These are phyloP conservation scores for Coryphaenoides rupestris DNA, from an alignment of 2,113 vertebrate species.

Conservation along the genomic window DNA sequence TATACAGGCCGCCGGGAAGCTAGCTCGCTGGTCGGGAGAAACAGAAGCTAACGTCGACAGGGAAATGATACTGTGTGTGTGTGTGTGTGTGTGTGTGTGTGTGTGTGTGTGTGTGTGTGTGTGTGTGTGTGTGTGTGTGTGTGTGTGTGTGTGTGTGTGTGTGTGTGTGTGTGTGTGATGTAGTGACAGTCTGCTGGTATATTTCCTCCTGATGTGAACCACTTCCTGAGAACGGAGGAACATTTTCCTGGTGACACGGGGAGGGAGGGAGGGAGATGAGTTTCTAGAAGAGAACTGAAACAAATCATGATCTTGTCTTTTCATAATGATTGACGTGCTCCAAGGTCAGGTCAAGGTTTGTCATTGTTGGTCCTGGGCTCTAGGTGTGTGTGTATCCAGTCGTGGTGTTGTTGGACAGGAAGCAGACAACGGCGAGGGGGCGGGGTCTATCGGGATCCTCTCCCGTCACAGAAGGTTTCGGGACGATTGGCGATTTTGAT, in stretches of 20 bases:
- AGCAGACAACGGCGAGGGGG: too few relatives aligned
- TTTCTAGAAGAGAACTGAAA: too few relatives aligned
- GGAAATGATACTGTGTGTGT: background rate
- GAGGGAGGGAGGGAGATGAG: background rate
- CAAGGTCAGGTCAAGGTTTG: too few relatives aligned
- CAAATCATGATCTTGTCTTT: too few relatives aligned
- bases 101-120: background rate
- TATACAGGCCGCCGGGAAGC: constrained; percentile 45
- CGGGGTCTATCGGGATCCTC: too few relatives aligned
- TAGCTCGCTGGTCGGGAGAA: background rate
- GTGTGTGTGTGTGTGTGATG: constrained; percentile 32
- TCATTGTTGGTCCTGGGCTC: too few relatives aligned
- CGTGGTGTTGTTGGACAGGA: too few relatives aligned
- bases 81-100: too few relatives aligned
- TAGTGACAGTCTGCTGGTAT: constrained; percentile 40
- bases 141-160: background rate
- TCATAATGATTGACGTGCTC: too few relatives aligned
- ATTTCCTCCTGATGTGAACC: constrained; percentile 60
- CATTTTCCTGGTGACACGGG: constrained; percentile 44
- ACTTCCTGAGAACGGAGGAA: constrained; percentile 71
- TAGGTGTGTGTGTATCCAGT: too few relatives aligned
- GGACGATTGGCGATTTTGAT: too few relatives aligned
- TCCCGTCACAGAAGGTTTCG: too few relatives aligned
- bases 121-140: background rate
- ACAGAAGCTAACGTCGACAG: background rate